Evolutionary conservation across 1,140 invertebrate species (phyloP).

Genomic region (Drosophila fuyamai): DNA sequence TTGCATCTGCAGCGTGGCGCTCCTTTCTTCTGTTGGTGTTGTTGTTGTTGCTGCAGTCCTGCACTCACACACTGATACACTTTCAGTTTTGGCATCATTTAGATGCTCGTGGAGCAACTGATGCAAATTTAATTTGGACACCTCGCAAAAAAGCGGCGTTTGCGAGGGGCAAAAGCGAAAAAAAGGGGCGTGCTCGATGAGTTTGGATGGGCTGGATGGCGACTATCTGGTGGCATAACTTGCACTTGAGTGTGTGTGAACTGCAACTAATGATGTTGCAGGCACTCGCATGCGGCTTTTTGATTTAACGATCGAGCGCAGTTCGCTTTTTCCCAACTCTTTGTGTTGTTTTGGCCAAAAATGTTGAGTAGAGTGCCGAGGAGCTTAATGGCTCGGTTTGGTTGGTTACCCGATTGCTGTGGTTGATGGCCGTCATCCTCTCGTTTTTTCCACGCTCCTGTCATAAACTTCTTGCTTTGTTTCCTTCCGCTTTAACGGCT

Average conservation of each 20-base stretch:
- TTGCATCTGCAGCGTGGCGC: slow-evolving; percentile 17
- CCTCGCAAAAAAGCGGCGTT: slow-evolving; percentile 62
- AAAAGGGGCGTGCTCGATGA: not conserved
- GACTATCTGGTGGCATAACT: slow-evolving; percentile 64
- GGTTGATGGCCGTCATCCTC: slow-evolving; percentile 65
- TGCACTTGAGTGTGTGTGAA: slow-evolving; percentile 76
- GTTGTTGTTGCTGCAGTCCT: slow-evolving; percentile 29
- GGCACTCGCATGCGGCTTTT: slow-evolving; percentile 79
- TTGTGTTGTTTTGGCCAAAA: slow-evolving; percentile 6
- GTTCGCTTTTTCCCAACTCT: slow-evolving; percentile 36
- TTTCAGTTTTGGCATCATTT: slow-evolving; percentile 77
- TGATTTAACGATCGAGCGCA: slow-evolving; percentile 73
- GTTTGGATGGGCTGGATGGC: not conserved
- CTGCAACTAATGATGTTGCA: slow-evolving; percentile 83
- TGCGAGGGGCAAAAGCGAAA: slow-evolving; percentile 8
- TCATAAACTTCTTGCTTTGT: slow-evolving; percentile 53
- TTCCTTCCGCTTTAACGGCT: slow-evolving; percentile 52
- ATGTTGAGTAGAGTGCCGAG: not conserved
- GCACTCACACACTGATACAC: slow-evolving; percentile 22
- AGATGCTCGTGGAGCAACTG: slow-evolving; percentile 78
- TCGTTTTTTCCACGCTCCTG: slow-evolving; percentile 22
- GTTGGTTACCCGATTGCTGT: slow-evolving; percentile 63
- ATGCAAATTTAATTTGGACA: slow-evolving; percentile 83
- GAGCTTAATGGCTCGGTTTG: slow-evolving; percentile 68
- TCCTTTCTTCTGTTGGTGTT: slow-evolving; percentile 25